Conservation (phyloP, 2,113 vertebrate genomes). For the Nyctereutes procyonoides region DNA sequence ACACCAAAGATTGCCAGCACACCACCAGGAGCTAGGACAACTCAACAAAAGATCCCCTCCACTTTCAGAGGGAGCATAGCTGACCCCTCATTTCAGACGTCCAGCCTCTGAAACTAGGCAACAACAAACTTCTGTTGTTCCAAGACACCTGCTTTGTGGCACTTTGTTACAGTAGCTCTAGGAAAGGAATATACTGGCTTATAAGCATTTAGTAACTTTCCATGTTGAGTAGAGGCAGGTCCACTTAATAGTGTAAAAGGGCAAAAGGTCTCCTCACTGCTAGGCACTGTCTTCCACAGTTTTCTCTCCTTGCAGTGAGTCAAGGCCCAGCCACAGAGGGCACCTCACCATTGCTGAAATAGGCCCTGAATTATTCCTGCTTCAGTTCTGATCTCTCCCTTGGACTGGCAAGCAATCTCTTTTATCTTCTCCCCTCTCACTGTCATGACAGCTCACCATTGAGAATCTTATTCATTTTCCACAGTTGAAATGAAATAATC, state of each 20-base stretch:
- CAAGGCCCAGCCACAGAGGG: neutral
- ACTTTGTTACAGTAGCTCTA: neutral
- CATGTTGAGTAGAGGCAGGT: neutral
- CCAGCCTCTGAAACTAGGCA: neutral
- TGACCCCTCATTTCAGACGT: neutral
- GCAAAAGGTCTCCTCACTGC: neutral
- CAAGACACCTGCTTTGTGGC: neutral
- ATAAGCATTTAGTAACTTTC: neutral
- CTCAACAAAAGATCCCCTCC: neutral
- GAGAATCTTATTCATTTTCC: neutral
- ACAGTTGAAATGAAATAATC: neutral
- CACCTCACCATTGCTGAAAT: neutral
- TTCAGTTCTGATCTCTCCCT: neutral
- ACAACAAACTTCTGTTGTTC: neutral
- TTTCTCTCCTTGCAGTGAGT: neutral
- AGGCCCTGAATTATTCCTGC: neutral
- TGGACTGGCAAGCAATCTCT: neutral
- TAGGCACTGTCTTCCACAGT: neutral
- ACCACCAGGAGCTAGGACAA: neutral
- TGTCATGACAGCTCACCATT: neutral
- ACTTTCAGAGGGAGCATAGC: neutral
- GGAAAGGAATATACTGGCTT: neutral
- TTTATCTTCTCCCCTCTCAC: neutral
- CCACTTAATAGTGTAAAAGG: neutral
- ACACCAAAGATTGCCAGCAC: neutral